phyloP scores from a whole-genome alignment of 2,113 vertebrate genomes.

The Lophotis ruficrista region DNA sequence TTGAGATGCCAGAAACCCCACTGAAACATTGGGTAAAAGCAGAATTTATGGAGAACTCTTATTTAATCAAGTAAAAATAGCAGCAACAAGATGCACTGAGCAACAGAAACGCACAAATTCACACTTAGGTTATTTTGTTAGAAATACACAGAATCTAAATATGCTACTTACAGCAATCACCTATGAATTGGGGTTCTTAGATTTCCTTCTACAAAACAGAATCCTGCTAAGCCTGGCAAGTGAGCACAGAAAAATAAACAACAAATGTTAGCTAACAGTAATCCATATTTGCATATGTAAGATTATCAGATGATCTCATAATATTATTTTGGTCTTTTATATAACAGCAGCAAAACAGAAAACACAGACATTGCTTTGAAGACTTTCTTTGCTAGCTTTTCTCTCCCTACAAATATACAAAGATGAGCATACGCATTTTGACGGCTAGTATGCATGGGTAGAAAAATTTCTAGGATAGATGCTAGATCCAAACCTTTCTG shows the following conservation, averaged over 20 bases:
- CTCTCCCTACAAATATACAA: not conserved
- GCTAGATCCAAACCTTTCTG: not conserved
- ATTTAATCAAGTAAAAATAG: not conserved
- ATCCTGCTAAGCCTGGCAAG: not conserved
- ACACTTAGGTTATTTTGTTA: not conserved
- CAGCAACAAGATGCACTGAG: not conserved
- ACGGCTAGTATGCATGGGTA: not conserved
- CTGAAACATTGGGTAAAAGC: not conserved
- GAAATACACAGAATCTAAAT: not conserved
- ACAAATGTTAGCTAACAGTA: not conserved
- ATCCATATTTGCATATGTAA: not conserved
- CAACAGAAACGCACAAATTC: not conserved
- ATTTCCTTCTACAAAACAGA: not conserved
- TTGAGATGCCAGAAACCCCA: not conserved
- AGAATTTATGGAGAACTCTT: not conserved
- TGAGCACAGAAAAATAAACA: not conserved
- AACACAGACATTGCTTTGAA: not conserved
- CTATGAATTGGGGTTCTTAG: not conserved
- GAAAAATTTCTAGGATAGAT: not conserved
- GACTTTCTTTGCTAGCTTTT: not conserved
- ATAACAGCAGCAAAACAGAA: constrained; percentile 3
- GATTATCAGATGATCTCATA: not conserved
- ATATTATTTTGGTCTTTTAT: constrained; percentile 2
- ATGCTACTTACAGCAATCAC: not conserved
- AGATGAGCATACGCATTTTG: not conserved